These are phyloP conservation scores for Parazoanthus darwini DNA, from an alignment of 92 coral and sea anemone species.

Conservation along the genomic window DNA sequence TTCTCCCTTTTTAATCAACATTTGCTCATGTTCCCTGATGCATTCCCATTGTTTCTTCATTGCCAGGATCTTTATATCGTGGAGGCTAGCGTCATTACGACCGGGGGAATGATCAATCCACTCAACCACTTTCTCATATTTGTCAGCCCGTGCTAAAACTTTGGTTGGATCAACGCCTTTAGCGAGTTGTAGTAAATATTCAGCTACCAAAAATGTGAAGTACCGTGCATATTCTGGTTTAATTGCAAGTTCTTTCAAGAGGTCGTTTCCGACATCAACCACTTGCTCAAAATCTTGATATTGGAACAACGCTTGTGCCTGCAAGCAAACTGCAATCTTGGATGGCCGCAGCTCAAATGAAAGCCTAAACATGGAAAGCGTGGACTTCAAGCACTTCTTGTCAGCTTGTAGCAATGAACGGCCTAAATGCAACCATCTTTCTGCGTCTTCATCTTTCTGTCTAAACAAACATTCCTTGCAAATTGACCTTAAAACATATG, in stretches of 20 bases:
- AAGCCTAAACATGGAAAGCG: too few relatives aligned
- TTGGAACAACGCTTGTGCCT: slow-evolving; percentile 30
- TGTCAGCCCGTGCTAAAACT: slow-evolving; percentile 15
- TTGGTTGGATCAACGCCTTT: slow-evolving; percentile 2
- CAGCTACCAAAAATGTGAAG: not conserved
- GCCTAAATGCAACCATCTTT: too few relatives aligned
- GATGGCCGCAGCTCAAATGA: not conserved
- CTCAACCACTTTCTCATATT: slow-evolving; percentile 7
- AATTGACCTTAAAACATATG: too few relatives aligned
- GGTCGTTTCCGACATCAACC: not conserved
- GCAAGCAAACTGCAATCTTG: not conserved
- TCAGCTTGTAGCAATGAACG: too few relatives aligned
- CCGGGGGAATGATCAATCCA: slow-evolving; percentile 22
- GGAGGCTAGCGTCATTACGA: too few relatives aligned
- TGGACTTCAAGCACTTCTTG: too few relatives aligned
- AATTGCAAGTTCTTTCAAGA: not conserved
- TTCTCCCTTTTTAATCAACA: too few relatives aligned
- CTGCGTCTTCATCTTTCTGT: too few relatives aligned
- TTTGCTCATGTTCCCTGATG: too few relatives aligned
- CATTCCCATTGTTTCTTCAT: too few relatives aligned
- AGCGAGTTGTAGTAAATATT: slow-evolving; percentile 11
- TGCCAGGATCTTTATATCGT: too few relatives aligned
- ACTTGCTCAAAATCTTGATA: slow-evolving; percentile 3
- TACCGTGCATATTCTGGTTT: not conserved
- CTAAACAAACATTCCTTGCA: too few relatives aligned